These are phyloP conservation scores for Seriola rivoliana DNA, from an alignment of 2,113 vertebrate species.

Conservation along the genomic window DNA sequence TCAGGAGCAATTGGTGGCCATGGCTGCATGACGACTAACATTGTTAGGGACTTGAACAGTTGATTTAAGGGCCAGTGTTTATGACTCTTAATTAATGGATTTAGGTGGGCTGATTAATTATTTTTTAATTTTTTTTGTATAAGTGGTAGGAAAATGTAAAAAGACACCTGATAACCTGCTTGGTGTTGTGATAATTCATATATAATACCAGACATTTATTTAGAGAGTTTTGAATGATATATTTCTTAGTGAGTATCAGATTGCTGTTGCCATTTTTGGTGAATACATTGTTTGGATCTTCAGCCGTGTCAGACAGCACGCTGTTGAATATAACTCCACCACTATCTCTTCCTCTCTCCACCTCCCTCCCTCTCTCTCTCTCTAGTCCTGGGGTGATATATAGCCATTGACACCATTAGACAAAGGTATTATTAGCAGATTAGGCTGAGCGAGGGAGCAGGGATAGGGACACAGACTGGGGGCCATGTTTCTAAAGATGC, in stretches of 20 bases:
- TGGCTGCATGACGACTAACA: constrained; percentile 64
- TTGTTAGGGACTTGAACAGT: constrained; percentile 64
- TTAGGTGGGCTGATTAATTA: constrained; percentile 9
- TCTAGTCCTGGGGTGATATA: constrained; percentile 75
- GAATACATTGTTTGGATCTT: constrained; percentile 1
- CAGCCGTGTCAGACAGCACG: constrained; percentile 3
- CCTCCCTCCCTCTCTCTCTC: constrained; percentile 27
- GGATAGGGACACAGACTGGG: constrained; percentile 39
- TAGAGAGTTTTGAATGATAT: background rate
- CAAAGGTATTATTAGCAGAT: constrained; percentile 89
- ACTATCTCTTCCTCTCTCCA: constrained; percentile 3
- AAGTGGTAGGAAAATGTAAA: background rate
- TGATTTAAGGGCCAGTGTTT: constrained; percentile 54
- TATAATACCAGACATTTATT: no score
- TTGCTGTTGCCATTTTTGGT: background rate
- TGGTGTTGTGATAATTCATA: background rate
- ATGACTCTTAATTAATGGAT: constrained; percentile 35
- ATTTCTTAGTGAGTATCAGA: background rate
- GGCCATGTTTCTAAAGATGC: constrained; percentile 75
- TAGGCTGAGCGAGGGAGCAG: constrained; percentile 78
- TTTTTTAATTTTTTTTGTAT: background rate
- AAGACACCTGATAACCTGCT: background rate
- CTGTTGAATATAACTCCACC: constrained; percentile 31
- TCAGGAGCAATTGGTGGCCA: constrained; percentile 63
- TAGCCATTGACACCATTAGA: constrained; percentile 87